These are phyloP conservation scores for Dryoscopus gambensis DNA, from an alignment of 2,113 vertebrate species.

Conservation along the genomic window DNA sequence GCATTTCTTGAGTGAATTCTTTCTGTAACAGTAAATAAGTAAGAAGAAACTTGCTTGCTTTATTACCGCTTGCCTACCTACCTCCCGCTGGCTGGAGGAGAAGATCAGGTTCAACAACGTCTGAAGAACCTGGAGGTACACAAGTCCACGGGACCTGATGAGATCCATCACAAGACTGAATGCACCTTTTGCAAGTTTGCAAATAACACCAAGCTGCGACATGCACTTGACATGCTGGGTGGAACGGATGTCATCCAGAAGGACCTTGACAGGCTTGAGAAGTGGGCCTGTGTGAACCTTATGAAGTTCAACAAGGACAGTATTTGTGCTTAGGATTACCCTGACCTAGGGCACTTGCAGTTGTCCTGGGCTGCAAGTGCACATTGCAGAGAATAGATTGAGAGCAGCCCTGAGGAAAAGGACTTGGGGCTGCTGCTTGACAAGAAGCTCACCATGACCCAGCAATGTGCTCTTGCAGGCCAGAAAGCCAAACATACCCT, in stretches of 20 bases:
- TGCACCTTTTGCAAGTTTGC: not conserved
- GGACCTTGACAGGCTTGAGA: not conserved
- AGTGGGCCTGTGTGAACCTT: not conserved
- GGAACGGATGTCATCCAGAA: not conserved
- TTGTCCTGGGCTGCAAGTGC: not conserved
- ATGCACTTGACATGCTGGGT: not conserved
- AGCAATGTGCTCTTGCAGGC: not conserved
- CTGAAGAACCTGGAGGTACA: not conserved
- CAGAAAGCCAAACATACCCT: fast-evolving
- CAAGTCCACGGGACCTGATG: not conserved
- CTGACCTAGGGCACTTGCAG: too few species aligned
- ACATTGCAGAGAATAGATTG: not conserved
- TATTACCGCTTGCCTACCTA: not conserved
- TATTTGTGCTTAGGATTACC: not conserved
- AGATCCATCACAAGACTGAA: not conserved
- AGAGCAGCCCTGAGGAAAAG: not conserved
- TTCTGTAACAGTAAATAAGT: not conserved
- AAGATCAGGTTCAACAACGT: not conserved
- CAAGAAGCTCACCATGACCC: not conserved
- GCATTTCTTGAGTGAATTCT: not conserved
- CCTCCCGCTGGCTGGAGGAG: not conserved
- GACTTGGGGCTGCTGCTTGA: not conserved
- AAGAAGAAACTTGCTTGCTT: not conserved
- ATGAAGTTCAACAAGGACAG: too few species aligned
- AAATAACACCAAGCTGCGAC: not conserved